phyloP scores from a whole-genome alignment of 2,888 invertebrate species.

The Fragum sueziense region DNA sequence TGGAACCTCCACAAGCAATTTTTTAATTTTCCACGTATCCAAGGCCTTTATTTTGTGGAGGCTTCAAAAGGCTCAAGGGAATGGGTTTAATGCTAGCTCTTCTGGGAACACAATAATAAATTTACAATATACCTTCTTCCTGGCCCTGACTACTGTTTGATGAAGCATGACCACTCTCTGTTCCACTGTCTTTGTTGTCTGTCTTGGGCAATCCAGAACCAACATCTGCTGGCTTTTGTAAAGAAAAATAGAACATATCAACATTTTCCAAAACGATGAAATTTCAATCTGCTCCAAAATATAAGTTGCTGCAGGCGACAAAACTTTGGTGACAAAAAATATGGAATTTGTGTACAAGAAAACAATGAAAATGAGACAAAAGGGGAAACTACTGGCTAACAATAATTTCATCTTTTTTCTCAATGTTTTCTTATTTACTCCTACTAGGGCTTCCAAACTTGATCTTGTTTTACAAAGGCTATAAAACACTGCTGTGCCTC shows the following conservation, averaged over 20 bases:
- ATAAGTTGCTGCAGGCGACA: background rate
- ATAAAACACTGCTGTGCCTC: no score
- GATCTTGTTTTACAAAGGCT: no score
- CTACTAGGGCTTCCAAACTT: no score
- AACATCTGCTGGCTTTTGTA: background rate
- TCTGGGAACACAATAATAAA: no score
- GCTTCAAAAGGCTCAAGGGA: no score
- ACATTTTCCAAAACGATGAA: background rate
- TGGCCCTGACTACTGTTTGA: background rate
- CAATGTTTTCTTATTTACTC: background rate
- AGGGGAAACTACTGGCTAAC: background rate
- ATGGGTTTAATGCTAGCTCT: no score
- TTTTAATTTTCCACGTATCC: no score
- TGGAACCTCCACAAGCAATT: no score
- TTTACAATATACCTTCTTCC: no score
- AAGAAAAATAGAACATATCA: background rate
- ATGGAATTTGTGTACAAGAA: background rate
- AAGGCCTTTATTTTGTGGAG: no score
- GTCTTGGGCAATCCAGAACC: background rate
- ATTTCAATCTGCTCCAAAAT: background rate
- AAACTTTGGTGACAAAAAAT: background rate
- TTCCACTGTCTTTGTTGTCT: background rate
- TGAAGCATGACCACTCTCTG: background rate
- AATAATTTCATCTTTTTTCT: background rate
- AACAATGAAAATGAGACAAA: background rate